phyloP scores from a whole-genome alignment of 2,797 vertebrate genomes.

The Syngnathus rostellatus region DNA sequence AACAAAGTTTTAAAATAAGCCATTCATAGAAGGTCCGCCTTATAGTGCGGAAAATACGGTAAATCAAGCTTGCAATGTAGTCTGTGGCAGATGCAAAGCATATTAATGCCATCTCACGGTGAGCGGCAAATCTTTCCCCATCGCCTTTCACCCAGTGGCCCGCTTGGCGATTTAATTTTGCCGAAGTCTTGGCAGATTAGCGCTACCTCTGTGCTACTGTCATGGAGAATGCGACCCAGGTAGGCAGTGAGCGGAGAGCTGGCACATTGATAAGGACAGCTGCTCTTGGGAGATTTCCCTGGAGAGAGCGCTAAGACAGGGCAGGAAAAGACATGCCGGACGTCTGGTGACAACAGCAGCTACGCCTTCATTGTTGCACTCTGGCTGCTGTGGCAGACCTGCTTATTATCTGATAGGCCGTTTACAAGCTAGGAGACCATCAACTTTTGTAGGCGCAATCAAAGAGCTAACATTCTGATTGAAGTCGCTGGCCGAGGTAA shows the following conservation, averaged over 20 bases:
- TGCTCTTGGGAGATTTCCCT: constrained; percentile 75
- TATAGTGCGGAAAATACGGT: no score
- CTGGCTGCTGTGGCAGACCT: constrained; percentile 54
- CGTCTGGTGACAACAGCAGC: constrained; percentile 60
- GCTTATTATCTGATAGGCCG: constrained; percentile 69
- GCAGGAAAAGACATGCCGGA: constrained; percentile 42
- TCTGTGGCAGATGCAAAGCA: constrained; percentile 42
- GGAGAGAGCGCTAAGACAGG: constrained; percentile 61
- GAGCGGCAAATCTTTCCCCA: constrained; percentile 64
- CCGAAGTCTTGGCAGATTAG: constrained; percentile 69
- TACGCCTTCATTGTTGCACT: constrained; percentile 41
- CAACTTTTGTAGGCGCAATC: constrained; percentile 60
- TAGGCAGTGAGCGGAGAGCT: constrained; percentile 46
- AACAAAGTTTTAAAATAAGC: no score
- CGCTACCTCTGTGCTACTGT: constrained; percentile 61
- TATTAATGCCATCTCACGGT: constrained; percentile 51
- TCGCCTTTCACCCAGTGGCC: constrained; percentile 47
- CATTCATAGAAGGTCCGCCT: no score
- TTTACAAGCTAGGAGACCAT: constrained; percentile 62
- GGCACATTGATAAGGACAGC: constrained; percentile 71
- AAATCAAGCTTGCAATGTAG: not conserved
- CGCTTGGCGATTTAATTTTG: constrained; percentile 67
- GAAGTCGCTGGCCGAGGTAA: constrained; percentile 54
- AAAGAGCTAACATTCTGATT: constrained; percentile 60
- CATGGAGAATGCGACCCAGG: constrained; percentile 58